Percentiles rank a stretch among this genome's conserved stretches.
Evolutionary conservation across 2,888 invertebrate genomes (phyloP).

Genomic region (Anticlea derivata): DNA sequence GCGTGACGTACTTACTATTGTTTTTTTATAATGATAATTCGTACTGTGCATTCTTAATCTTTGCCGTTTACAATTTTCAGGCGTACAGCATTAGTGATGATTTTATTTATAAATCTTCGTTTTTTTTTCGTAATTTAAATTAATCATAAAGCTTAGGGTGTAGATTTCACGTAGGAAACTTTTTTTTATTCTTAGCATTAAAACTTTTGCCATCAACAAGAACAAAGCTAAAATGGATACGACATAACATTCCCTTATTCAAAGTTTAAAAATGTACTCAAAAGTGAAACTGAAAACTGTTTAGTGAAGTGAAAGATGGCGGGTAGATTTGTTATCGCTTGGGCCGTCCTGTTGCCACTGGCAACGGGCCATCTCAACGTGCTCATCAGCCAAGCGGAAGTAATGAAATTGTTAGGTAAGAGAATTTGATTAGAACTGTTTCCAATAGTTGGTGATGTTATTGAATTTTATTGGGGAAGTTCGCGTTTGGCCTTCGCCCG

Average conservation of each 20-base stretch:
- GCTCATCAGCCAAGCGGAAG: slow-evolving; percentile 91
- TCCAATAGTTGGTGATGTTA: slow-evolving; percentile 17
- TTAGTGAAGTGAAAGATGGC: slow-evolving; percentile 62
- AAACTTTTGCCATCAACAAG: neutral
- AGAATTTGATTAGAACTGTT: slow-evolving; percentile 49
- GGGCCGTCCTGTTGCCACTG: slow-evolving; percentile 77
- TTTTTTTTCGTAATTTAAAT: neutral
- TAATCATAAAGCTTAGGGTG: neutral
- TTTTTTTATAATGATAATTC: no score
- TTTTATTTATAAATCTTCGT: neutral
- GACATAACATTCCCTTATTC: slow-evolving; percentile 47
- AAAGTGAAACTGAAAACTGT: slow-evolving; percentile 70
- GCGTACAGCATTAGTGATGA: no score
- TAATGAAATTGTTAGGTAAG: slow-evolving; percentile 91
- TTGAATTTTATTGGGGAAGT: slow-evolving; percentile 21
- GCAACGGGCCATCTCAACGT: slow-evolving; percentile 90
- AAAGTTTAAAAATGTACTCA: slow-evolving; percentile 61
- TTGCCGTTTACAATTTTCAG: no score
- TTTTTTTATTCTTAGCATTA: neutral
- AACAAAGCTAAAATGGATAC: slow-evolving; percentile 30
- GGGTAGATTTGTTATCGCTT: slow-evolving; percentile 67
- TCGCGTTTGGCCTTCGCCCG: no score
- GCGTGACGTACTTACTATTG: neutral
- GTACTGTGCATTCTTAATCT: no score
- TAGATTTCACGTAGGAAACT: no score